Conservation (phyloP, 2,113 vertebrate species). For the Burhinus bistriatus region DNA sequence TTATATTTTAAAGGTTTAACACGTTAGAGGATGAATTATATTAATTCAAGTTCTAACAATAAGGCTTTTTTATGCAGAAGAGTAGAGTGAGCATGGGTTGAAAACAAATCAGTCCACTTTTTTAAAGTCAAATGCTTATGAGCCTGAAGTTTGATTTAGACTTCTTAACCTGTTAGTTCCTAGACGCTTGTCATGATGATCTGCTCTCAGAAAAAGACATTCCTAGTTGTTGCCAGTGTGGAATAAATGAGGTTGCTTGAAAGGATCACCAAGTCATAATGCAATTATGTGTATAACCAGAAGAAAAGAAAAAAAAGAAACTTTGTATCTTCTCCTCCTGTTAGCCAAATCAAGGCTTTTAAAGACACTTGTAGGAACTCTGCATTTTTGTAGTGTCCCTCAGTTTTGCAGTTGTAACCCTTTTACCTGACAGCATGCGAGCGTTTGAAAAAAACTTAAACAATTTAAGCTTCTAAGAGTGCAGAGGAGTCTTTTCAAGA, state of each 20-base stretch:
- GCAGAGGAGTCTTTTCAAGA: background rate
- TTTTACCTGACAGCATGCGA: background rate
- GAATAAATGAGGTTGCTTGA: background rate
- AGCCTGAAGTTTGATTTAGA: background rate
- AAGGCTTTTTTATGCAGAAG: background rate
- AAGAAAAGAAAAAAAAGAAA: background rate
- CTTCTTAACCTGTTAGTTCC: background rate
- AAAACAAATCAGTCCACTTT: background rate
- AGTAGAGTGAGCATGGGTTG: background rate
- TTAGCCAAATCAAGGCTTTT: background rate
- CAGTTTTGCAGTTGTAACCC: background rate
- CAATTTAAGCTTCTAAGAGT: background rate
- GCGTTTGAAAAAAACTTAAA: background rate
- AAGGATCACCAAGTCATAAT: background rate
- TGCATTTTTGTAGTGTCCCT: background rate
- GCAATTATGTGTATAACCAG: background rate
- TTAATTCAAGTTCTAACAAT: background rate
- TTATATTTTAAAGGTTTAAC: background rate
- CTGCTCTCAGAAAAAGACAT: background rate
- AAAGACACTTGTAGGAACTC: background rate
- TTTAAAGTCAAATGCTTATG: background rate
- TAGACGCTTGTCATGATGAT: background rate
- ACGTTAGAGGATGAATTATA: background rate
- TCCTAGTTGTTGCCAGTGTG: background rate
- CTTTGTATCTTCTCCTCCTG: background rate